A percentile compares a stretch with the other conserved stretches of the same genome.
These are phyloP conservation scores for Chymomyza amoena DNA, from an alignment of 2,888 invertebrate species.

Conservation along the genomic window DNA sequence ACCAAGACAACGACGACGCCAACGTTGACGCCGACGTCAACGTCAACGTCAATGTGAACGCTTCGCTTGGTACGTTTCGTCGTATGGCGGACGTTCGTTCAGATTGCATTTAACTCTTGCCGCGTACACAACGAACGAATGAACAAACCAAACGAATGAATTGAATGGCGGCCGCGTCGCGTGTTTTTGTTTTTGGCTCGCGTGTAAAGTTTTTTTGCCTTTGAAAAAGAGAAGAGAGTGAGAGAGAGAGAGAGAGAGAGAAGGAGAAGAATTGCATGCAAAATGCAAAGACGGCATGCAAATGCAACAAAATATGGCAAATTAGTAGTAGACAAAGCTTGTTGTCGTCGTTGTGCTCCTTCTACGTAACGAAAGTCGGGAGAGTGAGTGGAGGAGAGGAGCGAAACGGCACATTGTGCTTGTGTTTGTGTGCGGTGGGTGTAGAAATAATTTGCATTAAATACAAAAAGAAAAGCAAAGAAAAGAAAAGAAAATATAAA, in stretches of 20 bases:
- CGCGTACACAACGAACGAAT: slow-evolving; percentile 57
- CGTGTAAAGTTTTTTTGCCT: slow-evolving; percentile 23
- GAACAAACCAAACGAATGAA: slow-evolving; percentile 19
- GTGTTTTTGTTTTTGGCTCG: slow-evolving; percentile 27
- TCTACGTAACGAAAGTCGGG: background rate
- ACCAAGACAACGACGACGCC: slow-evolving; percentile 17
- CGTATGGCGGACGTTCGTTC: slow-evolving; percentile 38
- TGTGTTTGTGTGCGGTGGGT: slow-evolving; percentile 44
- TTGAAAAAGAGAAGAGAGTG: background rate
- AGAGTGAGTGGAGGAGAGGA: background rate
- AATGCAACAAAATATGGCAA: background rate
- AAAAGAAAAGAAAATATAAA: slow-evolving; percentile 21
- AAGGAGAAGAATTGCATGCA: background rate
- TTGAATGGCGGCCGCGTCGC: slow-evolving; percentile 29
- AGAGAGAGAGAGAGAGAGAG: no score
- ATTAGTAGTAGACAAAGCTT: background rate
- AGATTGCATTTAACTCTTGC: slow-evolving; percentile 72
- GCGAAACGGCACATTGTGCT: background rate
- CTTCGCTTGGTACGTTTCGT: slow-evolving; percentile 33
- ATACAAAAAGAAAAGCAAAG: slow-evolving; percentile 26
- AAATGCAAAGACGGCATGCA: slow-evolving; percentile 6
- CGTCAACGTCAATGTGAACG: slow-evolving; percentile 17
- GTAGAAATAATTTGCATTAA: slow-evolving; percentile 42
- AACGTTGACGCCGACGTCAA: slow-evolving; percentile 32
- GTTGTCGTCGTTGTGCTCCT: background rate